A percentile compares a stretch with the other conserved stretches of the same genome.
Evolutionary conservation across 1,140 invertebrate species (phyloP).

Genomic region (Lithobius niger): DNA sequence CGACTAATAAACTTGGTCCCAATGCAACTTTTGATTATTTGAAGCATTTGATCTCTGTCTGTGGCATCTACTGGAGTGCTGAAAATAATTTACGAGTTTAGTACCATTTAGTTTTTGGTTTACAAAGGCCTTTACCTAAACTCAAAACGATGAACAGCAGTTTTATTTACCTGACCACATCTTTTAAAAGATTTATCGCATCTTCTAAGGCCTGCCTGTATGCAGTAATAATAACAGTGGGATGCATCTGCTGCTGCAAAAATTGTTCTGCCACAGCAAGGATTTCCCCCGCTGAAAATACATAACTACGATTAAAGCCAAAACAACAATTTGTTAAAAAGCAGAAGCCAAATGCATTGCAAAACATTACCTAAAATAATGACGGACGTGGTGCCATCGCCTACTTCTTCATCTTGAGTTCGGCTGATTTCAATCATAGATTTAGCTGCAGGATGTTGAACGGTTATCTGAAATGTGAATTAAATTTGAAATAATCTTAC

Average conservation of each 20-base stretch:
- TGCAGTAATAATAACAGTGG: conserved; percentile 89
- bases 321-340: neutral
- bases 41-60: conserved; percentile 65
- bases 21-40: conserved; percentile 83
- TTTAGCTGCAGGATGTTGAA: conserved; percentile 97
- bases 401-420: conserved; percentile 98
- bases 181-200: conserved; percentile 64
- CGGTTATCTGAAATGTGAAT: too few species aligned
- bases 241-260: conserved; percentile 88
- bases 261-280: conserved; percentile 82
- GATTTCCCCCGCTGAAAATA: conserved; percentile 67
- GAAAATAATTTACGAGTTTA: too few species aligned
- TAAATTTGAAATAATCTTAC: conserved; percentile 1
- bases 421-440: conserved; percentile 98
- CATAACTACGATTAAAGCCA: neutral
- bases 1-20: conserved; percentile 94
- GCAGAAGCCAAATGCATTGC: neutral
- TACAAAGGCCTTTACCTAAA: too few species aligned
- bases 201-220: conserved; percentile 93
- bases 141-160: too few species aligned
- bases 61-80: conserved; percentile 70
- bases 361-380: conserved; percentile 62
- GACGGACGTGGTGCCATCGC: conserved; percentile 98
- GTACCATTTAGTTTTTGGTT: too few species aligned
- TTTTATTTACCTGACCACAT: conserved; percentile 46